Evolutionary conservation across 2,113 vertebrate species (phyloP).

Genomic region (Cebidichthys violaceus): DNA sequence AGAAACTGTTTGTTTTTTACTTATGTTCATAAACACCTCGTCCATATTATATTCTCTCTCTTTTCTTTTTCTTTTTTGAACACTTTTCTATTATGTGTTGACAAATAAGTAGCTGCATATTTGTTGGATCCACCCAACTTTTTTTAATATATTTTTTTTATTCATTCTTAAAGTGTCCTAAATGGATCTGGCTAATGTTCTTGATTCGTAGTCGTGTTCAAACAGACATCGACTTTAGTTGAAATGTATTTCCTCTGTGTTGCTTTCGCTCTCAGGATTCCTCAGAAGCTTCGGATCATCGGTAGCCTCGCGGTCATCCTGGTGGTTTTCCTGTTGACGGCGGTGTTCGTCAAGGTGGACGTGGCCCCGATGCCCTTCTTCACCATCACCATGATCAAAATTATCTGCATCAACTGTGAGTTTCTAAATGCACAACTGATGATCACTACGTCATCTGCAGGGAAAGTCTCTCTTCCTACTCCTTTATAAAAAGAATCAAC

Average conservation of each 20-base stretch:
- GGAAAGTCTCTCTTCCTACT: not conserved
- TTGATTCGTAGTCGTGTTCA: not conserved
- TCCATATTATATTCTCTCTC: not conserved
- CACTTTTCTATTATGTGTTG: not conserved
- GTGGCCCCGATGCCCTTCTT: slow-evolving; percentile 90
- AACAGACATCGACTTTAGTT: not conserved
- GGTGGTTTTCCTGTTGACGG: slow-evolving; percentile 91
- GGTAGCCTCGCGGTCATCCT: slow-evolving; percentile 91
- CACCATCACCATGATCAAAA: slow-evolving; percentile 93
- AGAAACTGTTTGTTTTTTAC: not conserved
- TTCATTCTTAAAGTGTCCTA: not conserved
- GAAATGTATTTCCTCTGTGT: not conserved
- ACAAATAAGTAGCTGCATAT: not conserved
- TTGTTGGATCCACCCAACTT: not conserved
- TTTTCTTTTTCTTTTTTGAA: not conserved
- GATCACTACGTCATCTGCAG: not conserved
- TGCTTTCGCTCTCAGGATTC: slow-evolving; percentile 82
- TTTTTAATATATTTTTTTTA: not conserved
- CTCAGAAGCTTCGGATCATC: slow-evolving; percentile 90
- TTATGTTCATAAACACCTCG: too few relatives aligned
- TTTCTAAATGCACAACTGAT: slow-evolving; percentile 17
- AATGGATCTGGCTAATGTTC: not conserved
- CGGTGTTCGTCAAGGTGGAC: slow-evolving; percentile 88
- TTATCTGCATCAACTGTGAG: slow-evolving; percentile 96
- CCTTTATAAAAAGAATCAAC: not conserved